These are phyloP conservation scores for Chrysogorgia sp. DNA, from an alignment of 92 coral and sea anemone genomes.

Conservation along the genomic window DNA sequence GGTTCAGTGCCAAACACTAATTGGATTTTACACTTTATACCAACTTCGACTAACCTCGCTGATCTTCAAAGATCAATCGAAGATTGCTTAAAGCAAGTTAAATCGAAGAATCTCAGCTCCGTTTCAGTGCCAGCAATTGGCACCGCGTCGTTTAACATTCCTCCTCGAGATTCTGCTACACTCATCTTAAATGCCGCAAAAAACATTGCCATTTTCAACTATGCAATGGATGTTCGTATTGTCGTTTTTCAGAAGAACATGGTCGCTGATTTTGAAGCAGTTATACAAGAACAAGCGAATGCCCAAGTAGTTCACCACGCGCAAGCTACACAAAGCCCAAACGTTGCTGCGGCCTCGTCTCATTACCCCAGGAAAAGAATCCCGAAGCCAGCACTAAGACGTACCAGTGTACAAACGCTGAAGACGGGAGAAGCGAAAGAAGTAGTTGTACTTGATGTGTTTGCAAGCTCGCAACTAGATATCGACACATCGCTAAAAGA, in stretches of 20 bases:
- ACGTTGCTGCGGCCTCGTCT: no score
- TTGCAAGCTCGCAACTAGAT: neutral
- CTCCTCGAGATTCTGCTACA: conserved; percentile 9
- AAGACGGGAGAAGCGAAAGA: neutral
- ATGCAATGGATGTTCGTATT: neutral
- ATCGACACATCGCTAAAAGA: conserved; percentile 11
- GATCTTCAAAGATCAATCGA: conserved; percentile 24
- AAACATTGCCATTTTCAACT: neutral
- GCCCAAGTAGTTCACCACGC: no score
- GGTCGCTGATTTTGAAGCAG: conserved; percentile 23
- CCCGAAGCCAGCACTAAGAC: neutral
- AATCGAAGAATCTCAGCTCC: neutral
- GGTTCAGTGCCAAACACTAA: conserved; percentile 1
- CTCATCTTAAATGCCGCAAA: conserved; percentile 21
- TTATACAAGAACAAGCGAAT: neutral
- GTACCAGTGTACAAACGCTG: neutral
- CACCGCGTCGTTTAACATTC: neutral
- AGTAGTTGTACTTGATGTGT: neutral
- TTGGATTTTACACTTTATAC: conserved; percentile 9
- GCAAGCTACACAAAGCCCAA: neutral
- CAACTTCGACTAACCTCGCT: conserved; percentile 1
- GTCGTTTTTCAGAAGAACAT: conserved; percentile 26
- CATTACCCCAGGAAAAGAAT: neutral
- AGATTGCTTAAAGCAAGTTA: neutral
- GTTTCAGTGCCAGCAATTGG: conserved; percentile 26